Conservation (phyloP, 2,113 vertebrate genomes). For the Catharus fuscescens region DNA sequence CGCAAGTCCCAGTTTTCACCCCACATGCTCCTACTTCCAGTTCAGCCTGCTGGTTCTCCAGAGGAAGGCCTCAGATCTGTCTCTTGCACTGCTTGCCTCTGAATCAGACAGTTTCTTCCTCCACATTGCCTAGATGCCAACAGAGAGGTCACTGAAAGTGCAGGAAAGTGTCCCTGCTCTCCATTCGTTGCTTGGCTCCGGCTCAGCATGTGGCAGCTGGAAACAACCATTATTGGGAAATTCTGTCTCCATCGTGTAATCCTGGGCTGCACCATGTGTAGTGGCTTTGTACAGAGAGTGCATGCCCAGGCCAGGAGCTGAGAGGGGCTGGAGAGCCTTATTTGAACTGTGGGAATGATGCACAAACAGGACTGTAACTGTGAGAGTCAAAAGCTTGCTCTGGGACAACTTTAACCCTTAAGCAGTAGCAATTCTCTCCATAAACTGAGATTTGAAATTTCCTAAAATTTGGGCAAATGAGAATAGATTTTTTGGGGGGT, state of each 20-base stretch:
- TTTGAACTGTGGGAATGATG: conserved; percentile 14
- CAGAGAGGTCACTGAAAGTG: conserved; percentile 42
- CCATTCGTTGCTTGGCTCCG: rapidly evolving
- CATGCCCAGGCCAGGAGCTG: neutral
- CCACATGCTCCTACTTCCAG: neutral
- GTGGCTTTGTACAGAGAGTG: neutral
- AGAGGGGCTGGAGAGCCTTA: neutral
- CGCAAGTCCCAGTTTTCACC: neutral
- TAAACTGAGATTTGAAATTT: neutral
- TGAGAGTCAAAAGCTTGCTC: neutral
- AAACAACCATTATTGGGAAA: conserved; percentile 20
- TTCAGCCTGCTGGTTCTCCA: neutral
- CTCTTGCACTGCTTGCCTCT: neutral
- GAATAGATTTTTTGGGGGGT: neutral
- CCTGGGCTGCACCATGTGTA: neutral
- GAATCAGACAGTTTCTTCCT: neutral
- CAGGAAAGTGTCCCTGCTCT: conserved; percentile 15
- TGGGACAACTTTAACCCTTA: conserved; percentile 23
- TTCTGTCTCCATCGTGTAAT: neutral
- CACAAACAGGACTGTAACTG: neutral
- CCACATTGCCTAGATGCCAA: conserved; percentile 4
- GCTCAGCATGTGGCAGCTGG: neutral
- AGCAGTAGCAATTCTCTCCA: neutral
- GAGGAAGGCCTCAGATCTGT: neutral
- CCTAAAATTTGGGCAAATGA: neutral